Base-by-base conservation (phyloP, 2,113 vertebrate genomes). In the Takifugu flavidus region DNA sequence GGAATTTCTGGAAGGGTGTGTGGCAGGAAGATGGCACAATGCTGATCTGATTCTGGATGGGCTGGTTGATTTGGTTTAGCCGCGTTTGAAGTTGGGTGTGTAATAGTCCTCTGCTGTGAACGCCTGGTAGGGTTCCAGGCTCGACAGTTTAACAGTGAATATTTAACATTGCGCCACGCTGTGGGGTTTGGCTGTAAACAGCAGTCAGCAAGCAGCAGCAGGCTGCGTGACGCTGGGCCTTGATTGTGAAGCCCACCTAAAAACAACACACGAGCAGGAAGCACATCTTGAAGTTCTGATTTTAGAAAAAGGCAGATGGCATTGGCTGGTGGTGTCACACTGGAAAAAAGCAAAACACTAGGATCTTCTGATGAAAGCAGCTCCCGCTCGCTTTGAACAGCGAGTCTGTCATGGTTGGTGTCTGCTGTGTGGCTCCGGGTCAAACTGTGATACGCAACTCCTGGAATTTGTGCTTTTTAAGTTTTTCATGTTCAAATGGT, bases 241-340 rank as follows among this genome's bases (percentile, higher is more conserved):
- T 14, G 62, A 63, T 80, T 78, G 65, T 64, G 74, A 84, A 89
- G 74, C 79, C 79, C 84, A 82, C 77, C 76, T 75, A 79, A 85
- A 88, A 83, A 85, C 70, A 75, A 77, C 58, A 31, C 56, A 65
- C 60, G 44, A 72, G 81, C 78, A 77, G 59, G 69, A 82, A 78
- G 65, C 80, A 73, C 77, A 77, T 87, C 84, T 86, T 81, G 77
- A 84, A 82, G 83, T 84, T 85, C 28, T 64, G 61, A 63, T 85
- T 83, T 86, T 79, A 81, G 83, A 86, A 83, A 71, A 84, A 90
- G 87, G 90, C 90, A 91, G 89, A 91, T 90, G 88, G 89, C 87
- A 87, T 76, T 80, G 82, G 80, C 85, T 89, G 79, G 75, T 86
- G 78, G 82, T 88, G 90, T 81, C 82, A 74, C 78, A 74, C 78